Conservation (phyloP, 2,113 vertebrate species). For the Zosterops pallidus region DNA sequence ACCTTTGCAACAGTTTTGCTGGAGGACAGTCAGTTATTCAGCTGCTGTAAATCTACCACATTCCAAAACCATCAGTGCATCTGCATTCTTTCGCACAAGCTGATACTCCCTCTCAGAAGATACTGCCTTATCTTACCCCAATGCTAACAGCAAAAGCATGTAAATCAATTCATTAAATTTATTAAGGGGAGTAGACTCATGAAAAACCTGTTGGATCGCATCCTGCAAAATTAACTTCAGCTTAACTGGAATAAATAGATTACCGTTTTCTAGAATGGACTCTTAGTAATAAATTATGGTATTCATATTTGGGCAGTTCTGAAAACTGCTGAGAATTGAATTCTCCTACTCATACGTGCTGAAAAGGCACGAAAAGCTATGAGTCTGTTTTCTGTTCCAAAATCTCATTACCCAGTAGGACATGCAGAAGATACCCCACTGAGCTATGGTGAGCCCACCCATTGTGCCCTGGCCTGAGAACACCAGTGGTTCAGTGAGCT, state of each 20-base stretch:
- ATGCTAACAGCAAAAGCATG: not conserved
- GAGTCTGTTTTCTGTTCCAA: not conserved
- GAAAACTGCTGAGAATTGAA: not conserved
- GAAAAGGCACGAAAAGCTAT: not conserved
- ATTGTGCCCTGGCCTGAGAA: not conserved
- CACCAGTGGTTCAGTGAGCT: not conserved
- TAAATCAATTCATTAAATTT: not conserved
- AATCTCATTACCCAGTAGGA: not conserved
- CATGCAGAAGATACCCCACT: not conserved
- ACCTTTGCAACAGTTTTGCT: not conserved
- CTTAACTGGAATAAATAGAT: not conserved
- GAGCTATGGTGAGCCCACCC: not conserved
- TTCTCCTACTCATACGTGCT: not conserved
- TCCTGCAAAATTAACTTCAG: not conserved
- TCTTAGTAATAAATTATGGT: not conserved
- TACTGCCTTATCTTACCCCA: not conserved
- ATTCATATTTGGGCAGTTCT: not conserved
- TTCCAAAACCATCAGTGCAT: not conserved
- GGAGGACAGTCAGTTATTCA: conserved; percentile 10
- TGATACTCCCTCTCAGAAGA: not conserved
- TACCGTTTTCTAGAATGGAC: not conserved
- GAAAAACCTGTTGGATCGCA: not conserved
- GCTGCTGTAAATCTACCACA: not conserved
- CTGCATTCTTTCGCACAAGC: not conserved
- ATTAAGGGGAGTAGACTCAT: not conserved